These are phyloP conservation scores for Pipistrellus kuhlii DNA, from an alignment of 2,797 vertebrate species.

Conservation along the genomic window DNA sequence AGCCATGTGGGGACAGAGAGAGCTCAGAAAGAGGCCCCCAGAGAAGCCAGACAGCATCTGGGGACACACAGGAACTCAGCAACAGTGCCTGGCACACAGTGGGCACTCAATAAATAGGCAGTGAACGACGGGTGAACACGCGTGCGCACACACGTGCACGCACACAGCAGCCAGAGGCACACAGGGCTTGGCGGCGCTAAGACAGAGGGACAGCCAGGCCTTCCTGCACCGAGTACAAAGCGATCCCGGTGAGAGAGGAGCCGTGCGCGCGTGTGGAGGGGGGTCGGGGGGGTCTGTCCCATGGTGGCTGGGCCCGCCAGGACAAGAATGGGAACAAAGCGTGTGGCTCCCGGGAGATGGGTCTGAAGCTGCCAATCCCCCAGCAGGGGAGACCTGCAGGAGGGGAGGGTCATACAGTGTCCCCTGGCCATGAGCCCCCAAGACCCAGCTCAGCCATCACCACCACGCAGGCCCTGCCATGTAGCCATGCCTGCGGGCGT, in stretches of 20 bases:
- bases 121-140: background rate
- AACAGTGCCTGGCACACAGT: background rate
- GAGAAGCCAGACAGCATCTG: constrained; percentile 39
- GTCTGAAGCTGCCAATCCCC: constrained; percentile 3
- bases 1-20: constrained; percentile 72
- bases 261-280: background rate
- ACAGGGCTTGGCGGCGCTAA: background rate
- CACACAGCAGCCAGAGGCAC: constrained; percentile 63
- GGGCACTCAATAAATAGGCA: constrained; percentile 67
- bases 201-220: constrained; percentile 7
- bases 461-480: background rate
- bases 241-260: constrained; percentile 4
- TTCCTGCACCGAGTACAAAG: constrained; percentile 29
- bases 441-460: background rate
- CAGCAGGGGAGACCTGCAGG: background rate
- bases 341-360: constrained; percentile 6
- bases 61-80: constrained; percentile 32
- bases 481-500: background rate
- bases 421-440: background rate
- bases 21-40: constrained; percentile 63
- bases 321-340: constrained; percentile 30
- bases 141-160: fast-evolving
- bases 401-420: background rate
- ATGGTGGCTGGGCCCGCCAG: constrained; percentile 42
- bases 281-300: background rate